Conservation (phyloP, 2,888 invertebrate genomes). For the Lepidocyrtinus sp. region DNA sequence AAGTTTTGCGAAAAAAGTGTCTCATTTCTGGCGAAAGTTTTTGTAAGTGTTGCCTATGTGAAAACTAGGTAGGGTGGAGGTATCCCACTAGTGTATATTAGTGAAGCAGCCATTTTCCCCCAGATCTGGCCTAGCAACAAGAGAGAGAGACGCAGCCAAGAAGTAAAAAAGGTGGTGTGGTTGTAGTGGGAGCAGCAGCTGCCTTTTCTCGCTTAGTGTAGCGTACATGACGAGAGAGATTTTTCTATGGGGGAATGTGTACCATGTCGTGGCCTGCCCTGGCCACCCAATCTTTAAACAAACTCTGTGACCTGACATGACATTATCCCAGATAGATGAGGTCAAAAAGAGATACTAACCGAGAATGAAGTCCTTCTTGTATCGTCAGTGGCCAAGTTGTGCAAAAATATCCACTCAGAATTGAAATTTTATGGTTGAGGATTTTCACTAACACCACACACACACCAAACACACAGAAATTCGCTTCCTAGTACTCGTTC, state of each 20-base stretch:
- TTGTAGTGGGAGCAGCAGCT: too few species aligned
- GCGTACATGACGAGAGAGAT: too few species aligned
- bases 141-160: slow-evolving; percentile 37
- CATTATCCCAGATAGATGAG: slow-evolving; percentile 60
- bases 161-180: slow-evolving; percentile 25
- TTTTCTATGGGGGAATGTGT: slow-evolving; percentile 57
- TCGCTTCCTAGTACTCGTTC: slow-evolving; percentile 53
- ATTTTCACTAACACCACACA: slow-evolving; percentile 68
- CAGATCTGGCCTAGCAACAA: slow-evolving; percentile 54
- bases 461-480: too few species aligned
- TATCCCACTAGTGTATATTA: slow-evolving; percentile 47
- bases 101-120: slow-evolving; percentile 55
- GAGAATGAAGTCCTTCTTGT: slow-evolving; percentile 63
- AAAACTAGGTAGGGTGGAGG: not conserved
- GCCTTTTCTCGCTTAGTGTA: slow-evolving; percentile 42
- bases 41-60: slow-evolving; percentile 26
- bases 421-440: slow-evolving; percentile 68
- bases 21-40: slow-evolving; percentile 24
- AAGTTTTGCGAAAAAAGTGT: slow-evolving; percentile 25
- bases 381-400: slow-evolving; percentile 61
- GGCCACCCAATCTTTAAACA: slow-evolving; percentile 30
- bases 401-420: slow-evolving; percentile 68
- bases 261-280: slow-evolving; percentile 22
- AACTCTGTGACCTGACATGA: slow-evolving; percentile 55
- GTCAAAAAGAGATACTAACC: slow-evolving; percentile 66